These are phyloP conservation scores for Turritopsis rubra DNA, from an alignment of 30 jellyfish, hydroid and myxozoan genomes.

Conservation along the genomic window DNA sequence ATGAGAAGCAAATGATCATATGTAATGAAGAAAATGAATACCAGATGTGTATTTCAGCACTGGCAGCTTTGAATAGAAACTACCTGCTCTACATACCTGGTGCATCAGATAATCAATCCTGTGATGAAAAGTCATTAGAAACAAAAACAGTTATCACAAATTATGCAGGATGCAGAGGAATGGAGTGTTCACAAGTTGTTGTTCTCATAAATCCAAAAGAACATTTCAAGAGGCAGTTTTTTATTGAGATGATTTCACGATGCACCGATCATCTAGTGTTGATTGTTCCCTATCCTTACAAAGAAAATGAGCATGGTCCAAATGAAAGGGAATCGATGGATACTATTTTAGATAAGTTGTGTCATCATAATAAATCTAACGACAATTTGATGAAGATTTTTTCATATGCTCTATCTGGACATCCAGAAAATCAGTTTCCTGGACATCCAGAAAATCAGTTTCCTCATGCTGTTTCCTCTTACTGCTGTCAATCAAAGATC, in stretches of 20 bases:
- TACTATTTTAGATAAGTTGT: neutral
- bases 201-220: neutral
- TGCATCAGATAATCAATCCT: neutral
- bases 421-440: neutral
- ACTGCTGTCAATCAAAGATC: neutral
- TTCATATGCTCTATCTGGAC: neutral
- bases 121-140: neutral
- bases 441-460: no score
- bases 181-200: slow-evolving; percentile 4
- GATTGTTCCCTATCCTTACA: neutral
- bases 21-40: neutral
- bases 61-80: neutral
- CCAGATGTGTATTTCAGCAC: neutral
- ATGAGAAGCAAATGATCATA: neutral
- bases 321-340: neutral
- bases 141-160: neutral
- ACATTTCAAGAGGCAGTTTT: neutral
- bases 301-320: neutral
- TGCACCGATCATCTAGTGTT: neutral
- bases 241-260: neutral
- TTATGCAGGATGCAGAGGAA: neutral
- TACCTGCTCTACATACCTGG: neutral
- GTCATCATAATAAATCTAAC: neutral
- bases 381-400: neutral
- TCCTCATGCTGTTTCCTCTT: neutral